phyloP scores from a whole-genome alignment of 2,113 vertebrate species.

The Herpetotheres cachinnans region DNA sequence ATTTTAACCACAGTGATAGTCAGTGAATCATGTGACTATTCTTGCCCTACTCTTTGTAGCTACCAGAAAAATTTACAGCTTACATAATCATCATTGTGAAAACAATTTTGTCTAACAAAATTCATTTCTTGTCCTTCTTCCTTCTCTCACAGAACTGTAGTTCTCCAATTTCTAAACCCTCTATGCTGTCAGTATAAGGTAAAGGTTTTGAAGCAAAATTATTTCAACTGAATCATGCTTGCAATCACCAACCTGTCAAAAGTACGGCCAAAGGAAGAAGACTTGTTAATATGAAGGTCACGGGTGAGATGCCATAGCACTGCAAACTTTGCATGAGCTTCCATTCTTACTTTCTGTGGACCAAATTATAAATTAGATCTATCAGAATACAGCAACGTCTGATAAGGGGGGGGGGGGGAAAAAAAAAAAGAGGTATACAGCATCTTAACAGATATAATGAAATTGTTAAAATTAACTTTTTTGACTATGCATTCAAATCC shows the following conservation, averaged over 20 bases:
- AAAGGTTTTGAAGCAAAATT: not conserved
- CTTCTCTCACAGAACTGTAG: not conserved
- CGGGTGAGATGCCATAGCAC: slow-evolving; percentile 97
- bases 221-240: not conserved
- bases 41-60: not conserved
- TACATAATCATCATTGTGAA: not conserved
- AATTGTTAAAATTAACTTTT: not conserved
- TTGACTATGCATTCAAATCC: not conserved
- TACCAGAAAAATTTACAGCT: not conserved
- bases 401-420: not conserved
- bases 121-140: not conserved
- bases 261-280: slow-evolving; percentile 92
- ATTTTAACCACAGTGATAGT: not conserved
- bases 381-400: not conserved
- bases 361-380: not conserved
- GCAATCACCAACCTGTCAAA: slow-evolving; percentile 91
- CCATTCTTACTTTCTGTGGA: slow-evolving; percentile 87
- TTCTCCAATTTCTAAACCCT: not conserved
- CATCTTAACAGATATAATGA: not conserved
- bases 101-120: not conserved
- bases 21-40: not conserved
- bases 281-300: slow-evolving; percentile 95
- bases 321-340: slow-evolving; percentile 95
- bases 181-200: not conserved
- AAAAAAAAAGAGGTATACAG: not conserved